These are phyloP conservation scores for Corythornis vintsioides DNA, from an alignment of 2,113 vertebrate species.

Conservation along the genomic window DNA sequence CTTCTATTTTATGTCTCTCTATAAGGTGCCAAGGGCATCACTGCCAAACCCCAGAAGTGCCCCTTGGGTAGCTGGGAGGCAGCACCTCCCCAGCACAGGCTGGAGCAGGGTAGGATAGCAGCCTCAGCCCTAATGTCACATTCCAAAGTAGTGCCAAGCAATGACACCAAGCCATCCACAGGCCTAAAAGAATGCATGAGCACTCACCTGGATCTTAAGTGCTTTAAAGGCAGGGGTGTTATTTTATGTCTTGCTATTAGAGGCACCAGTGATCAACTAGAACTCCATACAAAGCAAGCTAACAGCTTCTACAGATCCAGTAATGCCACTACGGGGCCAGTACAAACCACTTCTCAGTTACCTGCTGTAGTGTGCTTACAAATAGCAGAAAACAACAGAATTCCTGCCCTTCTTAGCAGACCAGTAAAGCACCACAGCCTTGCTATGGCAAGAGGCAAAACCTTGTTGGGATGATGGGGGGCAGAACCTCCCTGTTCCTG, in stretches of 20 bases:
- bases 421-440: not conserved
- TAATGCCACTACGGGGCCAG: not conserved
- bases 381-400: not conserved
- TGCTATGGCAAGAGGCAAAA: not conserved
- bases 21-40: accelerated
- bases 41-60: not conserved
- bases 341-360: not conserved
- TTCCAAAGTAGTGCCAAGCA: not conserved
- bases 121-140: not conserved
- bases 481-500: not conserved
- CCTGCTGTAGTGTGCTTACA: not conserved
- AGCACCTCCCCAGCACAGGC: not conserved
- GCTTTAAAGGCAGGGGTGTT: not conserved
- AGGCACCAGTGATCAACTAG: not conserved
- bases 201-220: slow-evolving; percentile 8
- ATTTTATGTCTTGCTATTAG: slow-evolving; percentile 9
- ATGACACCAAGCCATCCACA: not conserved
- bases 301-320: not conserved
- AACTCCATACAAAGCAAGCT: not conserved
- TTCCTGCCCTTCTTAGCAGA: not conserved
- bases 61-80: not conserved
- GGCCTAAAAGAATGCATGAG: not conserved
- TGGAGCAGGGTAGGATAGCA: not conserved
- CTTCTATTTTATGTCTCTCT: not conserved
- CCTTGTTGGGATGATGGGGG: not conserved